phyloP scores from a whole-genome alignment of 1,140 invertebrate genomes.

The Drosophila bocqueti region DNA sequence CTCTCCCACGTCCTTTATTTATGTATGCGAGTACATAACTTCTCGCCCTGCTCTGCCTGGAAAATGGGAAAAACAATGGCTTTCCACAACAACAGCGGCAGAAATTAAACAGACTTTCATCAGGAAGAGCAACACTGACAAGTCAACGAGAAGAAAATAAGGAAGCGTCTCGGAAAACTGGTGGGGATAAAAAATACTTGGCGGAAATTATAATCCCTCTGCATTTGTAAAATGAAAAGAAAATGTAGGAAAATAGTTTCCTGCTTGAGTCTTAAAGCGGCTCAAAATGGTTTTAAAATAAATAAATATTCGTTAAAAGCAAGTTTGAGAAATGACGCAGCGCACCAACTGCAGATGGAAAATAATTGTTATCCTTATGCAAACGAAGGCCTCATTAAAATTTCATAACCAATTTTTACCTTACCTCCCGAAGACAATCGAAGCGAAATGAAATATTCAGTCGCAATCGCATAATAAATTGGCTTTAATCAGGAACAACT shows the following conservation, averaged over 20 bases:
- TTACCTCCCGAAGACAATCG: not conserved
- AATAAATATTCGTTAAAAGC: constrained; percentile 3
- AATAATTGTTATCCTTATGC: constrained; percentile 20
- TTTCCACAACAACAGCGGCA: constrained; percentile 42
- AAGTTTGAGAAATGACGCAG: constrained; percentile 11
- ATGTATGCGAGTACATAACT: constrained; percentile 32
- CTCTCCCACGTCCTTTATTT: constrained; percentile 28
- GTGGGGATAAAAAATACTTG: constrained; percentile 21
- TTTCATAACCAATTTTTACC: constrained; percentile 14
- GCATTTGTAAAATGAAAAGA: constrained; percentile 28
- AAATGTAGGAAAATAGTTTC: constrained; percentile 16
- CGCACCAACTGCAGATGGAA: not conserved
- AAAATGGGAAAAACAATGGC: constrained; percentile 64
- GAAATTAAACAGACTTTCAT: constrained; percentile 50
- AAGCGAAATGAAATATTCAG: constrained; percentile 4
- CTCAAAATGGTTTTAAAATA: constrained; percentile 16
- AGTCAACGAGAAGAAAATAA: constrained; percentile 25
- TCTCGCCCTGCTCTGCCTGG: constrained; percentile 36
- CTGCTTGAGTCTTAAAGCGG: constrained; percentile 2
- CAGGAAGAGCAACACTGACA: constrained; percentile 33
- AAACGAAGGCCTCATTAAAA: constrained; percentile 2
- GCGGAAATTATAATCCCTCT: constrained; percentile 48
- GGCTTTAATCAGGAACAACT: not conserved
- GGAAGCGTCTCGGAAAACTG: constrained; percentile 14
- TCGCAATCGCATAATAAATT: constrained; percentile 1